A percentile compares a stretch with the other conserved stretches of the same genome.
These are phyloP conservation scores for Donacobius atricapilla DNA, from an alignment of 2,113 vertebrate species.

Conservation along the genomic window DNA sequence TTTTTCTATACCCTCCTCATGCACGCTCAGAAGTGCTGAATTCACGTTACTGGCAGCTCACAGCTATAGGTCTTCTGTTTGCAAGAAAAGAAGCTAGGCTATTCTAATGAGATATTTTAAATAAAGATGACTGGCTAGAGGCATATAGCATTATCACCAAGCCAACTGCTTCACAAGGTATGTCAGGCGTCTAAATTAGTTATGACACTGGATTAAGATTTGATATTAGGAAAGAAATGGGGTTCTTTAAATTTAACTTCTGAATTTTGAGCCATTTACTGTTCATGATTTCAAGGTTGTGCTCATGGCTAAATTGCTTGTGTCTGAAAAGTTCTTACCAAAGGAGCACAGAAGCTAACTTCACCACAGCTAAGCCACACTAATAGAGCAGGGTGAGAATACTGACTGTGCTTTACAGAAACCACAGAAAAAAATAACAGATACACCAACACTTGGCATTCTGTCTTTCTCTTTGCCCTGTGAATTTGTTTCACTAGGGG, in stretches of 20 bases:
- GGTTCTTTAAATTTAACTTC: not conserved
- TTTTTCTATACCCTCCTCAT: not conserved
- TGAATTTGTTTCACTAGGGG: not conserved
- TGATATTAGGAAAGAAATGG: not conserved
- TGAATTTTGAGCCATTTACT: not conserved
- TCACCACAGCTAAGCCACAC: not conserved
- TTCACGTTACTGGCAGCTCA: not conserved
- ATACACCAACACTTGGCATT: not conserved
- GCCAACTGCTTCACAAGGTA: not conserved
- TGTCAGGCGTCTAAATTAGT: not conserved
- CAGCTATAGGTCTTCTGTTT: not conserved
- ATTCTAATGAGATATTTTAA: not conserved
- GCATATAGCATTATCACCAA: not conserved
- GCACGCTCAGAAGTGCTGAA: rapidly evolving
- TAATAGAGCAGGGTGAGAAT: not conserved
- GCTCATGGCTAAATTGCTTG: not conserved
- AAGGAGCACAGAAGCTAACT: not conserved
- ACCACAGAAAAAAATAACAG: not conserved
- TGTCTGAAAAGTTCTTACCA: not conserved
- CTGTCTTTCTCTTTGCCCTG: not conserved
- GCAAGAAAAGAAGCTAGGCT: not conserved
- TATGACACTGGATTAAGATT: not conserved
- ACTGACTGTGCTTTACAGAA: not conserved
- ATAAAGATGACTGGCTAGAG: not conserved
- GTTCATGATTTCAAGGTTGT: not conserved